Percentiles rank a stretch among this genome's conserved stretches.
phyloP scores from a whole-genome alignment of 1,140 invertebrate species.

The Drosophila dunni region DNA sequence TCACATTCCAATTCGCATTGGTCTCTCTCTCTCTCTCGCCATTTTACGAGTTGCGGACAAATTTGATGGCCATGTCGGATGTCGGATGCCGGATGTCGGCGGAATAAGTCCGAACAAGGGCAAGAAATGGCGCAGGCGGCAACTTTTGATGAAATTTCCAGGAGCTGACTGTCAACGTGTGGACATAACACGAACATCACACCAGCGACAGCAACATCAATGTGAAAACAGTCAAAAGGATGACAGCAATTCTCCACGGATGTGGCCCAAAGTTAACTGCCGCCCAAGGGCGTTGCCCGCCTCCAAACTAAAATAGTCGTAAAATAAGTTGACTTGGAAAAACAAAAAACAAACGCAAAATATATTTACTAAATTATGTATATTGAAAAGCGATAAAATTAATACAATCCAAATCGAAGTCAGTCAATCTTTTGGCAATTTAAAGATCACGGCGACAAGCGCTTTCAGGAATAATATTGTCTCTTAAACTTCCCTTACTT shows the following conservation, averaged over 20 bases:
- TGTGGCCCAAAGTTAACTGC: constrained; percentile 57
- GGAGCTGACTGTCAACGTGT: constrained; percentile 27
- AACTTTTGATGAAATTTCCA: constrained; percentile 68
- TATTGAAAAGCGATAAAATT: constrained; percentile 9
- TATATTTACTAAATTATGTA: not conserved
- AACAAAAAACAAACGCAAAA: not conserved
- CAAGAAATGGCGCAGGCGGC: constrained; percentile 42
- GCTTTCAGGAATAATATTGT: too few relatives aligned
- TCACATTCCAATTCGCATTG: constrained; percentile 61
- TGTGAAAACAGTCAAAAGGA: constrained; percentile 3
- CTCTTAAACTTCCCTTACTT: too few relatives aligned
- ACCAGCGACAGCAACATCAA: constrained; percentile 5
- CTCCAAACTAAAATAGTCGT: constrained; percentile 17
- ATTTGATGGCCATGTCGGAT: constrained; percentile 68
- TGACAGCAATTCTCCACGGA: constrained; percentile 52
- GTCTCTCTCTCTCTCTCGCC: constrained; percentile 11
- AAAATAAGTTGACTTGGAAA: constrained; percentile 11
- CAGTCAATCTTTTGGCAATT: not conserved
- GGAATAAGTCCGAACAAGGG: constrained; percentile 5
- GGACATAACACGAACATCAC: constrained; percentile 12
- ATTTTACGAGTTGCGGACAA: constrained; percentile 75
- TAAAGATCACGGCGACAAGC: too few relatives aligned
- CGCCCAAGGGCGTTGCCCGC: constrained; percentile 28
- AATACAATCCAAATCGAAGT: not conserved
- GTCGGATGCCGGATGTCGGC: constrained; percentile 24